Percentiles rank a stretch among this genome's conserved stretches.
Evolutionary conservation across 1,140 invertebrate species (phyloP).

Genomic region (Heliconius congener): DNA sequence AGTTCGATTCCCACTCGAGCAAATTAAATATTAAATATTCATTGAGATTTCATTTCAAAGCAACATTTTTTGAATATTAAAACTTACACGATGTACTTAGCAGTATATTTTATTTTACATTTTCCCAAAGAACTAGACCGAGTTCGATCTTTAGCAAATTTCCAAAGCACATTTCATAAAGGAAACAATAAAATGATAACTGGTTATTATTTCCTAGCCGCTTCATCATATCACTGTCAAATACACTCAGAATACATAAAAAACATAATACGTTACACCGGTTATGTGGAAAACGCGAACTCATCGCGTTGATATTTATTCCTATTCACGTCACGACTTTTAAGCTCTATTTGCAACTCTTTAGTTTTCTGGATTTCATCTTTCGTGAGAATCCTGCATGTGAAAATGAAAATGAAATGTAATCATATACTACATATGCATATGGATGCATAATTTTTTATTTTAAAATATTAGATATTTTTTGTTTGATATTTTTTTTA

Average conservation of each 20-base stretch:
- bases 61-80: too few species aligned
- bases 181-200: background rate
- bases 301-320: slow-evolving; percentile 9
- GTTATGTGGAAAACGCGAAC: background rate
- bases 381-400: background rate
- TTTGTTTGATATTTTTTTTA: too few species aligned
- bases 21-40: too few species aligned
- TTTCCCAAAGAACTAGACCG: too few species aligned
- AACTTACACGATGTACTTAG: too few species aligned
- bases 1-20: too few species aligned
- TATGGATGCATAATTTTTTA: too few species aligned
- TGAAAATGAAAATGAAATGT: background rate
- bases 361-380: background rate
- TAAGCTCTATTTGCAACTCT: background rate
- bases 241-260: background rate
- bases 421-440: too few species aligned
- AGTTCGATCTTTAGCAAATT: too few species aligned
- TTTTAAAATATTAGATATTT: too few species aligned
- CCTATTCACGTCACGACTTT: background rate
- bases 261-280: background rate
- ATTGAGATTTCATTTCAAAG: too few species aligned
- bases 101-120: too few species aligned
- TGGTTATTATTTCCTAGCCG: background rate
- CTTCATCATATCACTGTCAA: background rate
- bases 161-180: background rate